Percentiles rank a stretch among this genome's conserved stretches.
phyloP scores from a whole-genome alignment of 2,113 vertebrate species.

The Rhinichthys klamathensis region DNA sequence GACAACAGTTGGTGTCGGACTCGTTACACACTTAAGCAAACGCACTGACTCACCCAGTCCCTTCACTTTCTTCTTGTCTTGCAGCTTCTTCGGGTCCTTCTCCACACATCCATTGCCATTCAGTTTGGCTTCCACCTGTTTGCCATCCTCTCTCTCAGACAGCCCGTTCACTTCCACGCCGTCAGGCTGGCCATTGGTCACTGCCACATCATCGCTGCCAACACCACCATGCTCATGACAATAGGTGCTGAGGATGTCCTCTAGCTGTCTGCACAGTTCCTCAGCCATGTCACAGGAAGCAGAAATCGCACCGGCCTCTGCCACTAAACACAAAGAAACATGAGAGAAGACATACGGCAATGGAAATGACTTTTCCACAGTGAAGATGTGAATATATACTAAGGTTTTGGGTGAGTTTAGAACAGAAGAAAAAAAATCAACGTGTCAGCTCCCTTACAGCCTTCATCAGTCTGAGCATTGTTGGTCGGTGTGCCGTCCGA shows the following conservation, averaged over 20 bases:
- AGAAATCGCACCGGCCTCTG: conserved; percentile 47
- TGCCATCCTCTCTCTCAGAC: conserved; percentile 77
- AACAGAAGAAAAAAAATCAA: neutral
- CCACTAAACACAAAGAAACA: conserved; percentile 46
- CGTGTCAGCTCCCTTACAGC: conserved; percentile 15
- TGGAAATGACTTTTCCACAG: neutral
- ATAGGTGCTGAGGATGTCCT: conserved; percentile 95
- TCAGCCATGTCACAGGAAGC: conserved; percentile 84
- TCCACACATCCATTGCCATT: conserved; percentile 74
- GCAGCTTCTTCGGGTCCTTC: conserved; percentile 85
- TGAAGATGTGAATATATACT: neutral
- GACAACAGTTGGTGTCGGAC: neutral
- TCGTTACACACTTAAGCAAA: neutral
- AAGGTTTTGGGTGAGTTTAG: neutral
- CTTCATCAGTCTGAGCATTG: conserved; percentile 44
- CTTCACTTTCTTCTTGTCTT: conserved; percentile 96
- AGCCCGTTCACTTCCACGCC: conserved; percentile 82
- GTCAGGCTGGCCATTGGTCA: conserved; percentile 84
- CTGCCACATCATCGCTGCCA: conserved; percentile 65
- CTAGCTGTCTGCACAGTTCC: conserved; percentile 91
- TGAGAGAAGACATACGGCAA: neutral
- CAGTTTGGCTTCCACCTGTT: conserved; percentile 73
- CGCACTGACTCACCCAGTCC: conserved; percentile 83
- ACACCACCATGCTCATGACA: conserved; percentile 80
- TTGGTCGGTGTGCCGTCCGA: conserved; percentile 60